Conservation (phyloP, 2,888 invertebrate species). For the Philaethria dido region DNA sequence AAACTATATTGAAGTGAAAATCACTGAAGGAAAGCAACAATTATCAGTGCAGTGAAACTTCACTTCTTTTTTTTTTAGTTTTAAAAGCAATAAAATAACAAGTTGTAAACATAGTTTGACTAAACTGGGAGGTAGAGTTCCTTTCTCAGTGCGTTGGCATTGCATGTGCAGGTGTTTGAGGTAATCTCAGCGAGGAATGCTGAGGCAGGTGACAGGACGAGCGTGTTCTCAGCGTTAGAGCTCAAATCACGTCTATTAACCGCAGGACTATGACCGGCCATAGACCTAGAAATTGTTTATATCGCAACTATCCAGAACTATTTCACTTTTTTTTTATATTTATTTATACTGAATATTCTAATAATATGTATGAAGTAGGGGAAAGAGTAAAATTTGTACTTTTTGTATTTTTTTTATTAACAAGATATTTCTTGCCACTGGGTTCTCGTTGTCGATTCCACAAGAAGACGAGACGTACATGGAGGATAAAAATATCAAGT, state of each 20-base stretch:
- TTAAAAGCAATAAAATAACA: neutral
- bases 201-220: constrained; percentile 80
- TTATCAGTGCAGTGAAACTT: too few species aligned
- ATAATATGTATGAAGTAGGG: too few species aligned
- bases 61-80: too few species aligned
- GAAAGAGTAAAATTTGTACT: too few species aligned
- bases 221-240: constrained; percentile 65
- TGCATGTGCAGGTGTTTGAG: constrained; percentile 62
- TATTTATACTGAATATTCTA: too few species aligned
- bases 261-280: constrained; percentile 78
- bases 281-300: constrained; percentile 52
- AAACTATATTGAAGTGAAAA: too few species aligned
- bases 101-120: constrained; percentile 27
- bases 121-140: constrained; percentile 31
- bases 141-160: constrained; percentile 26
- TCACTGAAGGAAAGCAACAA: too few species aligned
- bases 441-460: too few species aligned
- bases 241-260: constrained; percentile 81
- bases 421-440: too few species aligned
- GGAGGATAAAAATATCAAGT: too few species aligned
- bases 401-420: too few species aligned
- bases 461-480: too few species aligned
- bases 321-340: neutral
- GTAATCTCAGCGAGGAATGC: constrained; percentile 78
- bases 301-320: neutral